A percentile compares a stretch with the other conserved stretches of the same genome.
Evolutionary conservation across 2,797 vertebrate genomes (phyloP).

Genomic region (Bradypodion pumilum): DNA sequence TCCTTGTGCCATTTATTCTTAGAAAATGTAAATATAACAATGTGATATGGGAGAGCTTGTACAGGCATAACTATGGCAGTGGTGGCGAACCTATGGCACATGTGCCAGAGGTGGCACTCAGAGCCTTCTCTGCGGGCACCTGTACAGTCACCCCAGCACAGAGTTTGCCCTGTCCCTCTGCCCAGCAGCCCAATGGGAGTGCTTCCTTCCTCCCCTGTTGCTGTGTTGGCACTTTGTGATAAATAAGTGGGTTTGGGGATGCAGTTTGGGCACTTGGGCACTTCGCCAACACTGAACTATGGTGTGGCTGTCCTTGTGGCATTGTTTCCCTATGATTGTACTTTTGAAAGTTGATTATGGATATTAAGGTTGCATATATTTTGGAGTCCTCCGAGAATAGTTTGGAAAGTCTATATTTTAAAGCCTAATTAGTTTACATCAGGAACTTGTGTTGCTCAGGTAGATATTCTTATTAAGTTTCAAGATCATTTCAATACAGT

Average conservation of each 20-base stretch:
- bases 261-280: too few relatives aligned
- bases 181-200: too few relatives aligned
- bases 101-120: too few relatives aligned
- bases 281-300: too few relatives aligned
- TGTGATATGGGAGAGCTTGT: neutral
- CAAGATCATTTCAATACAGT: slow-evolving; percentile 37
- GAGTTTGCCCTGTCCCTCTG: too few relatives aligned
- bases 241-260: too few relatives aligned
- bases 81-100: too few relatives aligned
- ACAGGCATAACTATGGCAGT: neutral
- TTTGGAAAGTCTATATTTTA: slow-evolving; percentile 4
- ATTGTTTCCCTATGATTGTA: neutral
- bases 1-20: neutral
- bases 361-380: neutral
- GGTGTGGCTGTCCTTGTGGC: neutral
- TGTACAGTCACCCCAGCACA: too few relatives aligned
- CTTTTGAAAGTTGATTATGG: neutral
- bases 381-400: neutral
- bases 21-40: neutral
- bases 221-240: too few relatives aligned
- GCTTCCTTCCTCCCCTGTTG: too few relatives aligned
- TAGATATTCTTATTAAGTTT: slow-evolving; percentile 38
- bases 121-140: too few relatives aligned
- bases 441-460: slow-evolving; percentile 10
- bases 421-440: slow-evolving; percentile 32